Evolutionary conservation across 2,888 invertebrate genomes (phyloP).

Genomic region (Micoletzkya japonica): DNA sequence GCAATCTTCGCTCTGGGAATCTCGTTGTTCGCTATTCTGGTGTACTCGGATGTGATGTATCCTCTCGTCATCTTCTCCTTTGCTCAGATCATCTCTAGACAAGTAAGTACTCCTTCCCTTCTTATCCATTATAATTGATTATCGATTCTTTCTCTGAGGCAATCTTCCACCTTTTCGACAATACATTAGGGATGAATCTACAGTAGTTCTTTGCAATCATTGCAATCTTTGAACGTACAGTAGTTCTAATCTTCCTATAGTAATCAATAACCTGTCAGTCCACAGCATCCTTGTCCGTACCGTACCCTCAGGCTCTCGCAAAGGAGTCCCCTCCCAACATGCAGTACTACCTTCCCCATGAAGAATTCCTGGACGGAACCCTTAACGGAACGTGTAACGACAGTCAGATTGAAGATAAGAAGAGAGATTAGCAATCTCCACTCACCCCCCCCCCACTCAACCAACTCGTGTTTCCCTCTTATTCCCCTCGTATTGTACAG

Average conservation of each 20-base stretch:
- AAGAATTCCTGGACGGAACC: slow-evolving; percentile 14
- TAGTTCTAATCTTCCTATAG: too few species aligned
- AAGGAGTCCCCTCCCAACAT: slow-evolving; percentile 26
- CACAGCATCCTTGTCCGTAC: neutral
- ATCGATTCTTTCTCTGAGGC: too few species aligned
- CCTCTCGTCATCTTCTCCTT: slow-evolving; percentile 27
- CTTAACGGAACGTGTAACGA: slow-evolving; percentile 15
- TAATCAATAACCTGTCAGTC: neutral
- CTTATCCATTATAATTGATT: neutral
- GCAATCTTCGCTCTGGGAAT: slow-evolving; percentile 12
- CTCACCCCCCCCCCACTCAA: neutral
- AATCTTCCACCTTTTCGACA: too few species aligned
- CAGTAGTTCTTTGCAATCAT: neutral
- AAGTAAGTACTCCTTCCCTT: slow-evolving; percentile 5
- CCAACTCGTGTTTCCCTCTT: neutral
- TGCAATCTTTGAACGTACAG: too few species aligned
- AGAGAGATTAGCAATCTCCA: neutral
- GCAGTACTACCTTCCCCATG: slow-evolving; percentile 28
- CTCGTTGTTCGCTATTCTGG: slow-evolving; percentile 25
- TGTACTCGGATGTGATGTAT: slow-evolving; percentile 25
- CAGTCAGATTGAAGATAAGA: slow-evolving; percentile 14
- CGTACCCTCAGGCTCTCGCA: slow-evolving; percentile 8
- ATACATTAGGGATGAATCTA: too few species aligned
- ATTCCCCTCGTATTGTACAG: too few species aligned
- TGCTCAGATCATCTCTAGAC: slow-evolving; percentile 24